A percentile compares a stretch with the other conserved stretches of the same genome.
Conservation (phyloP, 2,797 vertebrate species). For the Amazona finschi region DNA sequence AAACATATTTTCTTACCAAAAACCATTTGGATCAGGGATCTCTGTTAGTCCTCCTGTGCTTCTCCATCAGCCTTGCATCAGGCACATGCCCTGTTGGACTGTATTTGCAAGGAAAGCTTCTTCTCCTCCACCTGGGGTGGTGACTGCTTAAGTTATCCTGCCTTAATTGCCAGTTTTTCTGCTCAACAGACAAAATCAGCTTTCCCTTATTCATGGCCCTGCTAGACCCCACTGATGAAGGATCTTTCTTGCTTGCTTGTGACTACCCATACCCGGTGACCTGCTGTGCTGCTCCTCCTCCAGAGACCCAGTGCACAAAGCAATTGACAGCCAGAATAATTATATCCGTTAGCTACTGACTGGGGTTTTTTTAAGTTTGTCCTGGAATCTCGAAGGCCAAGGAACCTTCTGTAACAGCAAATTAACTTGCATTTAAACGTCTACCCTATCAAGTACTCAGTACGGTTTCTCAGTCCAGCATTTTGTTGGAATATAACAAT, state of each 20-base stretch:
- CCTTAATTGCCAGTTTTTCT: neutral
- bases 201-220: neutral
- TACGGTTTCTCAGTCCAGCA: neutral
- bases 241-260: neutral
- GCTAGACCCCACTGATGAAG: neutral
- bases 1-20: fast-evolving
- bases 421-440: neutral
- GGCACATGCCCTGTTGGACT: fast-evolving
- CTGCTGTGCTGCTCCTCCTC: neutral
- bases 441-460: neutral
- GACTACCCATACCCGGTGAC: neutral
- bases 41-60: neutral
- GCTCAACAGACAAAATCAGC: neutral
- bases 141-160: neutral
- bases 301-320: neutral
- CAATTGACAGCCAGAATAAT: neutral
- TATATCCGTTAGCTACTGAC: neutral
- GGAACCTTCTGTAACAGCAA: neutral
- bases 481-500: neutral
- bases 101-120: neutral
- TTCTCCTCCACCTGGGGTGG: neutral
- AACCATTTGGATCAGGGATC: fast-evolving
- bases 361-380: neutral
- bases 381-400: neutral
- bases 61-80: neutral